Evolutionary conservation across 2,888 invertebrate species (phyloP).

Genomic region (Xestia sexstrigata): DNA sequence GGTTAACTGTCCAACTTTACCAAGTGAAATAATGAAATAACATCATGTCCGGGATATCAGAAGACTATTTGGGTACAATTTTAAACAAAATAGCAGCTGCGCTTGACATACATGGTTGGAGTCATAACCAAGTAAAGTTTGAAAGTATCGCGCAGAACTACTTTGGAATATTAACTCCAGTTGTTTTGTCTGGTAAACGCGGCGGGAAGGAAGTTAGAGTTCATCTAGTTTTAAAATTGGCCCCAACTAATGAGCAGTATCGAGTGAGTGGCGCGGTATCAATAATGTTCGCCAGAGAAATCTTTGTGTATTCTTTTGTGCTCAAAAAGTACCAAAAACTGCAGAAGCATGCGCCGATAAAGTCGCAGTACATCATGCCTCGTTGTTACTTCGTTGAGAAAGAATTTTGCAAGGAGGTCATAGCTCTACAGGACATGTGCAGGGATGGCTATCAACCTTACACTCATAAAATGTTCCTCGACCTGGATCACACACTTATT

Average conservation of each 20-base stretch:
- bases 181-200: slow-evolving; percentile 71
- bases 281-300: slow-evolving; percentile 81
- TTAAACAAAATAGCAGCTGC: slow-evolving; percentile 63
- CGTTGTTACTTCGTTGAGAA: slow-evolving; percentile 78
- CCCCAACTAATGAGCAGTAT: slow-evolving; percentile 83
- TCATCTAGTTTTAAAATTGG: slow-evolving; percentile 82
- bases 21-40: slow-evolving; percentile 1
- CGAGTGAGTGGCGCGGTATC: slow-evolving; percentile 85
- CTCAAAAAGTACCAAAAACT: slow-evolving; percentile 75
- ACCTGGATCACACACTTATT: slow-evolving; percentile 77
- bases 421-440: slow-evolving; percentile 83
- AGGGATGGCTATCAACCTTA: slow-evolving; percentile 77
- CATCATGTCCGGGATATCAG: slow-evolving; percentile 67
- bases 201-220: slow-evolving; percentile 65
- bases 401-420: slow-evolving; percentile 81
- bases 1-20: background rate
- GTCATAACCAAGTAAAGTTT: slow-evolving; percentile 72
- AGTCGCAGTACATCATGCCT: slow-evolving; percentile 74
- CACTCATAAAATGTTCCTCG: slow-evolving; percentile 75
- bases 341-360: slow-evolving; percentile 63
- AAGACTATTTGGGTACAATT: slow-evolving; percentile 67
- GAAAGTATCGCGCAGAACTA: slow-evolving; percentile 84
- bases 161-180: slow-evolving; percentile 83
- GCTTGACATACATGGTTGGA: slow-evolving; percentile 69
- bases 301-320: slow-evolving; percentile 80